Conservation (phyloP, 2,888 invertebrate species). For the Sialis lutaria region DNA sequence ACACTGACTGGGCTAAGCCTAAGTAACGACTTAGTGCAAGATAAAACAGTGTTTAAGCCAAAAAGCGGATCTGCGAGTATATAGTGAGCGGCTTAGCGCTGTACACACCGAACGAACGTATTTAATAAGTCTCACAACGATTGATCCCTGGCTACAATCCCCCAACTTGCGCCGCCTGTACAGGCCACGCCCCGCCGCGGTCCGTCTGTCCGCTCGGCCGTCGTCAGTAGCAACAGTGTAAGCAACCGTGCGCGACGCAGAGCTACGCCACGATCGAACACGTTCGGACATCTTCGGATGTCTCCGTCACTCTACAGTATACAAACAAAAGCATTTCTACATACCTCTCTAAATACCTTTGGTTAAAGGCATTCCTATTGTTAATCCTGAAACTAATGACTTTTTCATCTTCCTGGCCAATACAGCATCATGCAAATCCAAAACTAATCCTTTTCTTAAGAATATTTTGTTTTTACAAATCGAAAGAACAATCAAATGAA, state of each 20-base stretch:
- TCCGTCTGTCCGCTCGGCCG: background rate
- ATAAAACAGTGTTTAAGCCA: constrained; percentile 7
- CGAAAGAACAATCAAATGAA: too few species aligned
- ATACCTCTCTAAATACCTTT: too few species aligned
- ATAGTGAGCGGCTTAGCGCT: constrained; percentile 4
- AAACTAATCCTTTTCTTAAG: too few species aligned
- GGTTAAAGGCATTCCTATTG: too few species aligned
- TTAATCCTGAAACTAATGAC: too few species aligned
- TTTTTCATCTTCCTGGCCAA: too few species aligned
- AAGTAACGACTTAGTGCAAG: constrained; percentile 6
- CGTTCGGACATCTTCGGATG: background rate
- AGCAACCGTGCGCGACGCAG: background rate
- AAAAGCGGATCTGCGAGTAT: constrained; percentile 5
- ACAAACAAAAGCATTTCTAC: too few species aligned
- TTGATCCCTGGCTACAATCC: constrained; percentile 5
- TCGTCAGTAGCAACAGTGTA: background rate
- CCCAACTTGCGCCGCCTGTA: constrained; percentile 2
- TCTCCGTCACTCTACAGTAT: too few species aligned
- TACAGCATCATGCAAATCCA: too few species aligned
- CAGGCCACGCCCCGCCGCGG: background rate
- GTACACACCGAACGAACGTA: constrained; percentile 6
- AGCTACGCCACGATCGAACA: background rate
- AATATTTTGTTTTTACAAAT: too few species aligned
- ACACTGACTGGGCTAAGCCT: constrained; percentile 3
- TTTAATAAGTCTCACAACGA: constrained; percentile 4